These are phyloP conservation scores for Ichneumoninae sp. DNA, from an alignment of 2,888 invertebrate genomes.

Conservation along the genomic window DNA sequence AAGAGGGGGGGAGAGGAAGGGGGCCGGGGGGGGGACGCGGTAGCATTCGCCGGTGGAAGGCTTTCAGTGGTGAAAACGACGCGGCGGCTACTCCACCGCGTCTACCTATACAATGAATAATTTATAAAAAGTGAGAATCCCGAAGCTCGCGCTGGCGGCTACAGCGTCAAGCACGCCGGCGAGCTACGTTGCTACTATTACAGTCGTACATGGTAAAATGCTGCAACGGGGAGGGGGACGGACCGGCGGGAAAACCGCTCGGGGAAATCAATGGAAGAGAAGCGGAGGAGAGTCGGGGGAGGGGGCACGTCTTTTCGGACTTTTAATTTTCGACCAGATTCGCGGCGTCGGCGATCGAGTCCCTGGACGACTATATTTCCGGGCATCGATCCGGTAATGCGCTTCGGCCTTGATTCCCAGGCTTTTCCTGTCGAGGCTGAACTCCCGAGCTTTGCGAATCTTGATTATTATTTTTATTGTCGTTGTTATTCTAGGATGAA, in stretches of 20 bases:
- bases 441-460: not conserved
- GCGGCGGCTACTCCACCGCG: constrained; percentile 49
- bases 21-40: not conserved
- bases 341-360: not conserved
- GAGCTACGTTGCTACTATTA: constrained; percentile 12
- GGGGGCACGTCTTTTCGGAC: constrained; percentile 35
- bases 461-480: not conserved
- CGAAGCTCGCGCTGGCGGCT: constrained; percentile 52
- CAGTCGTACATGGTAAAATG: constrained; percentile 15
- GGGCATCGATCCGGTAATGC: not conserved
- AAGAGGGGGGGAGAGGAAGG: constrained; percentile 29
- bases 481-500: not conserved
- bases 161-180: constrained; percentile 40
- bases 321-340: constrained; percentile 7
- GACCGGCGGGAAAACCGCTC: not conserved
- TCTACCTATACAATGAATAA: constrained; percentile 69
- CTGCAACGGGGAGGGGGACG: not conserved
- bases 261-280: constrained; percentile 7
- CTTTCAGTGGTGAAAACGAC: constrained; percentile 54
- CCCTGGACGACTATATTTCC: not conserved
- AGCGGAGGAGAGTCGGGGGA: not conserved
- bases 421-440: not conserved
- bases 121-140: constrained; percentile 67
- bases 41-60: constrained; percentile 50
- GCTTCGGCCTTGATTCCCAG: not conserved